Conservation (phyloP, 2,113 vertebrate species). For the Melanostigma gelatinosum region DNA sequence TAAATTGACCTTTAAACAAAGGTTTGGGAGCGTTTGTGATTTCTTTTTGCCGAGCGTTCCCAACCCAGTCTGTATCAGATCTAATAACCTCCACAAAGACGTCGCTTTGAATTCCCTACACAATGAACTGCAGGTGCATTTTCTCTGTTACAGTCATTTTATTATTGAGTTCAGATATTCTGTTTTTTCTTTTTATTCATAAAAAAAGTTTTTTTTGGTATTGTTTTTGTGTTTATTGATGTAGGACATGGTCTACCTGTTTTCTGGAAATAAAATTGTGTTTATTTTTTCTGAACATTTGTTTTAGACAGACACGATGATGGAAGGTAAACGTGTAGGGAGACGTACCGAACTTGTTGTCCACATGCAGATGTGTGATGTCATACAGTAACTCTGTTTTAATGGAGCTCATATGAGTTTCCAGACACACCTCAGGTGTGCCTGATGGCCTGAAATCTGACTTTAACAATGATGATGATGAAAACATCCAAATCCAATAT, state of each 20-base stretch:
- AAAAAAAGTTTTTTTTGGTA: conserved; percentile 19
- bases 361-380: not conserved
- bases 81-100: not conserved
- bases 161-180: conserved; percentile 35
- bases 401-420: conserved; percentile 1
- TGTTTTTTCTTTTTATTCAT: conserved; percentile 17
- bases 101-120: conserved; percentile 8
- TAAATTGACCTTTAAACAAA: conserved; percentile 18
- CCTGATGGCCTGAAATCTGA: not conserved
- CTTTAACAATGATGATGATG: not conserved
- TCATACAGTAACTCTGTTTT: conserved; percentile 14
- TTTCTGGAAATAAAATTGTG: conserved; percentile 66
- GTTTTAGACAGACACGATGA: conserved; percentile 22
- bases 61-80: conserved; percentile 44
- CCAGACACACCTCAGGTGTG: not conserved
- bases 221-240: conserved; percentile 47
- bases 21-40: conserved; percentile 15
- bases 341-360: not conserved
- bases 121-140: conserved; percentile 36
- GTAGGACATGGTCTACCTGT: conserved; percentile 54
- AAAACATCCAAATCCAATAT: not conserved
- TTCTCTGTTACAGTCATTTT: conserved; percentile 20
- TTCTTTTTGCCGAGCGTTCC: conserved; percentile 20
- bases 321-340: not conserved
- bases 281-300: conserved; percentile 64